Evolutionary conservation across 2,113 vertebrate species (phyloP).

Genomic region (Nothoprocta pentlandii): DNA sequence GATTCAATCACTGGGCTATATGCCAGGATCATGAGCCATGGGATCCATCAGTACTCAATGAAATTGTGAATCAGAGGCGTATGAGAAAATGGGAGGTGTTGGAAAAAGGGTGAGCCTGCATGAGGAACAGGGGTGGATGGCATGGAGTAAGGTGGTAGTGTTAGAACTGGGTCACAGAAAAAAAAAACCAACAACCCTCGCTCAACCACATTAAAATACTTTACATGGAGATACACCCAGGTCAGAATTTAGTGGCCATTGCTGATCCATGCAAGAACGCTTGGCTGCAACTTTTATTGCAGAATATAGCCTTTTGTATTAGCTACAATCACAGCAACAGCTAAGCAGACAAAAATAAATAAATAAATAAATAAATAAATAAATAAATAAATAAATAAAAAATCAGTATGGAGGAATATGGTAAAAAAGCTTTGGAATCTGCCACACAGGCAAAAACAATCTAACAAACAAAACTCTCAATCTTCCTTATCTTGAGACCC

Average conservation of each 20-base stretch:
- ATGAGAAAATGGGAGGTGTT: background rate
- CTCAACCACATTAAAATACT: background rate
- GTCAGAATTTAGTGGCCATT: background rate
- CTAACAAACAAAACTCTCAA: background rate
- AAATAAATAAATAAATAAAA: background rate
- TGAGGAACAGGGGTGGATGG: background rate
- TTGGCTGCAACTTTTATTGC: background rate
- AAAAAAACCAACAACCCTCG: background rate
- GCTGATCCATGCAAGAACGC: background rate
- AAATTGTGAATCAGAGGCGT: conserved; percentile 22
- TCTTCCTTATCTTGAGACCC: background rate
- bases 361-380: too few relatives aligned
- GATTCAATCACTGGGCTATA: background rate
- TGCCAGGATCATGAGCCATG: background rate
- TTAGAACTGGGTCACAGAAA: background rate
- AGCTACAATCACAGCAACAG: background rate
- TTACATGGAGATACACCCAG: background rate
- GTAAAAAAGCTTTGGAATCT: background rate
- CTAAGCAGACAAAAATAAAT: background rate
- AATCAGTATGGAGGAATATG: background rate
- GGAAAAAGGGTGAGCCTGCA: background rate
- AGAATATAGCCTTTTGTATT: background rate
- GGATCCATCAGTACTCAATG: background rate
- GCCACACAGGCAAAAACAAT: background rate
- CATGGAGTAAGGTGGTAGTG: background rate